These are phyloP conservation scores for Drosophila tanythrix DNA, from an alignment of 2,888 invertebrate genomes.

Conservation along the genomic window DNA sequence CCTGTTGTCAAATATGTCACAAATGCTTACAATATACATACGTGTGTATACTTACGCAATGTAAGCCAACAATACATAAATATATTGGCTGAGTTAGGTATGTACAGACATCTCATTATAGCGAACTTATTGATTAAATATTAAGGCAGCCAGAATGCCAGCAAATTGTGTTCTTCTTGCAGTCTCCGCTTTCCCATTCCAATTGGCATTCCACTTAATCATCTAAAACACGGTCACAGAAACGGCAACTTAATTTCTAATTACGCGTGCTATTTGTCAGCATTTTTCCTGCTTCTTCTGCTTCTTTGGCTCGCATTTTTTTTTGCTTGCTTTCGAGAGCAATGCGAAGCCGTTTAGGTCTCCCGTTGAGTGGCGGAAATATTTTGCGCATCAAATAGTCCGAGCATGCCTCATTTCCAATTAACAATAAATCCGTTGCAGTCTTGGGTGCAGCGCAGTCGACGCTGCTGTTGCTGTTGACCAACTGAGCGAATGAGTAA, in stretches of 20 bases:
- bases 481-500: slow-evolving; percentile 81
- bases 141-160: slow-evolving; percentile 1
- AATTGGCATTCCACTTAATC: slow-evolving; percentile 72
- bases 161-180: background rate
- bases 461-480: slow-evolving; percentile 39
- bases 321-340: slow-evolving; percentile 16
- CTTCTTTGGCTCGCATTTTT: slow-evolving; percentile 1
- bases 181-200: slow-evolving; percentile 38
- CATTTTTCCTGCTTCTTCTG: slow-evolving; percentile 41
- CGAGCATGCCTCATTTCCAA: slow-evolving; percentile 77
- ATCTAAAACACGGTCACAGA: slow-evolving; percentile 55
- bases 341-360: slow-evolving; percentile 42
- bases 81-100: background rate
- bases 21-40: background rate
- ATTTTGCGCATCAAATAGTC: slow-evolving; percentile 76
- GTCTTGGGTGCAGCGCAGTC: slow-evolving; percentile 51
- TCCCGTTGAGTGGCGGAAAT: slow-evolving; percentile 74
- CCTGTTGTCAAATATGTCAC: background rate
- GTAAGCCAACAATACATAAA: background rate
- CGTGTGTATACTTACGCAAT: background rate
- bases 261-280: slow-evolving; percentile 79
- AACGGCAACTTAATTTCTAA: slow-evolving; percentile 75
- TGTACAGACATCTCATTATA: background rate
- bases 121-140: slow-evolving; percentile 25
- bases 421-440: slow-evolving; percentile 78